A percentile compares a stretch with the other conserved stretches of the same genome.
These are phyloP conservation scores for Sebastes matsubarae DNA, from an alignment of 2,797 vertebrate genomes.

Conservation along the genomic window DNA sequence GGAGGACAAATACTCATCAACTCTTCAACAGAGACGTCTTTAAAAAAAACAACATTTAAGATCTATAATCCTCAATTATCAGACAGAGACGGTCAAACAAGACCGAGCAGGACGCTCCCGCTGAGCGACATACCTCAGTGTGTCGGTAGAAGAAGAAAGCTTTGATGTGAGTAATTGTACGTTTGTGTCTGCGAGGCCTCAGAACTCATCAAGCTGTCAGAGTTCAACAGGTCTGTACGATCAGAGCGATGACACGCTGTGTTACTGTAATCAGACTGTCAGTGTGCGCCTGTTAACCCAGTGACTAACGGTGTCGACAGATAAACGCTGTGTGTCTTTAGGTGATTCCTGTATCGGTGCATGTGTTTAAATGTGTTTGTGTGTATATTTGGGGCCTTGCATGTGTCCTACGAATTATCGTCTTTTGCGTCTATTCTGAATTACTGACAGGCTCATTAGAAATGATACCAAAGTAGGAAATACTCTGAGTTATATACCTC, in stretches of 20 bases:
- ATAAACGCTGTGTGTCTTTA: not conserved
- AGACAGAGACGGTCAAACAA: not conserved
- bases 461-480: not conserved
- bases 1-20: not conserved
- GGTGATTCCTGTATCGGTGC: not conserved
- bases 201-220: slow-evolving; percentile 46
- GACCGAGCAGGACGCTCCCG: not conserved
- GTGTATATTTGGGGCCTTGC: not conserved
- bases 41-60: not conserved
- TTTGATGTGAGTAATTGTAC: slow-evolving; percentile 40
- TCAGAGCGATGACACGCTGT: slow-evolving; percentile 11
- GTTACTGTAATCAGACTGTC: slow-evolving; percentile 18
- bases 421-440: not conserved
- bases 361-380: not conserved
- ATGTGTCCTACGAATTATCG: not conserved
- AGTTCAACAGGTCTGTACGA: slow-evolving; percentile 3
- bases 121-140: not conserved
- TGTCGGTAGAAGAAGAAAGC: not conserved
- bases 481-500: not conserved
- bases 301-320: not conserved
- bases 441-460: not conserved
- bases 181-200: slow-evolving; percentile 16
- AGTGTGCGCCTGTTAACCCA: not conserved
- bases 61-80: not conserved
- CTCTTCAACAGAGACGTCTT: not conserved